Evolutionary conservation across 1,140 invertebrate species (phyloP).

Genomic region (Araneus ventricosus): DNA sequence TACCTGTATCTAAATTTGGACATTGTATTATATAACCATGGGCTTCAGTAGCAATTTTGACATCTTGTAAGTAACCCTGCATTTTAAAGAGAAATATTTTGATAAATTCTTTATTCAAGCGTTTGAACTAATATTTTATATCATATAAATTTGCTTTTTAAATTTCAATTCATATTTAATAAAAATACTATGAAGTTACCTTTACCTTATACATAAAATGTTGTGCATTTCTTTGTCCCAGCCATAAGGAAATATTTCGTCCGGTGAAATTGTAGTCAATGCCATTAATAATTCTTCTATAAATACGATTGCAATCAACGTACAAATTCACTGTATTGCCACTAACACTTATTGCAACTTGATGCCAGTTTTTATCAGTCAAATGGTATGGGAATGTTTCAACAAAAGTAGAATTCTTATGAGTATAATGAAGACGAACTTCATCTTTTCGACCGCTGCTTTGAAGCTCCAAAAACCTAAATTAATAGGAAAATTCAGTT

Average conservation of each 20-base stretch:
- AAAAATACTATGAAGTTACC: not conserved
- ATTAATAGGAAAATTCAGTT: constrained; percentile 67
- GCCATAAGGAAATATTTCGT: constrained; percentile 86
- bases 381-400: constrained; percentile 92
- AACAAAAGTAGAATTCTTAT: constrained; percentile 85
- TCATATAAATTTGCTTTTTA: too few relatives aligned
- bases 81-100: constrained; percentile 66
- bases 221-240: constrained; percentile 91
- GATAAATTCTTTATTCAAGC: not conserved
- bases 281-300: constrained; percentile 86
- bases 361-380: constrained; percentile 92
- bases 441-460: constrained; percentile 93
- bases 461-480: constrained; percentile 93
- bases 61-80: constrained; percentile 91
- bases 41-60: constrained; percentile 89
- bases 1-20: constrained; percentile 87
- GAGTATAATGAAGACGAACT: constrained; percentile 83
- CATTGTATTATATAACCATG: constrained; percentile 93
- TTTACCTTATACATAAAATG: constrained; percentile 93
- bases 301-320: constrained; percentile 92
- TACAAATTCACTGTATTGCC: constrained; percentile 90
- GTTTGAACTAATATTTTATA: not conserved
- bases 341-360: constrained; percentile 89
- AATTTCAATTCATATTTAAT: too few relatives aligned
- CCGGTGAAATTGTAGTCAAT: constrained; percentile 87